phyloP scores from a whole-genome alignment of 23 tunicate species.

The Botrylloides violaceus region DNA sequence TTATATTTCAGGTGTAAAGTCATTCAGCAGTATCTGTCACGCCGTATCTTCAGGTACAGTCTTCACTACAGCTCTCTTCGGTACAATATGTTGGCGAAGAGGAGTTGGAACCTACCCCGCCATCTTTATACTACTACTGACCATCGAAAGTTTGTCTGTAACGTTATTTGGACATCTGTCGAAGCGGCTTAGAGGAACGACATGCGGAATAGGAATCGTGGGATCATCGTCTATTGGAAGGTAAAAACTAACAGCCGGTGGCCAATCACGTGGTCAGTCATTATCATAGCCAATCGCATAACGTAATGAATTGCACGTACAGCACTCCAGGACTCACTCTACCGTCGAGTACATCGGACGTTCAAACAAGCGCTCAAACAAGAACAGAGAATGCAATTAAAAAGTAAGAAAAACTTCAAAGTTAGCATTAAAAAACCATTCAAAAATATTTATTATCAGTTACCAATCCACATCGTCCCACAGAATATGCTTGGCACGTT shows the following conservation, averaged over 20 bases:
- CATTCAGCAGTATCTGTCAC: conserved; percentile 2
- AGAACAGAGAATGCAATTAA: background rate
- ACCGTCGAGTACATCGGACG: background rate
- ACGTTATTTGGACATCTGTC: conserved; percentile 8
- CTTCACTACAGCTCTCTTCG: background rate
- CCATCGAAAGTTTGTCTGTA: background rate
- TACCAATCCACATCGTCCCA: too few relatives aligned
- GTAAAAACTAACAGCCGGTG: background rate
- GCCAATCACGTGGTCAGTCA: too few relatives aligned
- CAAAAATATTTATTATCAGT: too few relatives aligned
- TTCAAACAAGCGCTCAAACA: conserved; percentile 1
- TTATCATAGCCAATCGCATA: background rate
- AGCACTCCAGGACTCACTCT: background rate
- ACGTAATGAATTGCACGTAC: background rate
- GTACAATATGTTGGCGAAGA: conserved; percentile 17
- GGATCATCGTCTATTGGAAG: background rate
- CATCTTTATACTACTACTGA: background rate
- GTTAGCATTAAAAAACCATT: too few relatives aligned
- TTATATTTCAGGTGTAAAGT: conserved; percentile 8
- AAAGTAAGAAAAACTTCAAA: background rate
- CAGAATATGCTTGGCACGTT: too few relatives aligned
- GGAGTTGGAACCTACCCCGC: conserved; percentile 8
- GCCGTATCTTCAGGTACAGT: conserved; percentile 4
- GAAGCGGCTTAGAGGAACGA: conserved; percentile 4
- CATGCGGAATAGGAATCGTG: conserved; percentile 3